Conservation (phyloP, 2,888 invertebrate genomes). For the Rhopalosiphum nymphaeae region DNA sequence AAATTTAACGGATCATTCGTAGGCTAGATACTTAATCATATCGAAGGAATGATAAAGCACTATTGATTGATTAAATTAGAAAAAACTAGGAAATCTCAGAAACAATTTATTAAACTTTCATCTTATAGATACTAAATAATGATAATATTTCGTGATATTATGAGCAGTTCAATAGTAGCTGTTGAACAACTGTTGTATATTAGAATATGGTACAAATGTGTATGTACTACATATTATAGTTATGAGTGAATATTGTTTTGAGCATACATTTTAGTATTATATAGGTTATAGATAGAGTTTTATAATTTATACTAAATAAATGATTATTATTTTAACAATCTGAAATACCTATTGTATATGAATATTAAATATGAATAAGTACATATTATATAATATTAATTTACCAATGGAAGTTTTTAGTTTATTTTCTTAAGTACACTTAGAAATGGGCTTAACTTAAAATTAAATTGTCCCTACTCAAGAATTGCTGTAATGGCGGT, state of each 20-base stretch:
- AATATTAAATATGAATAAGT: background rate
- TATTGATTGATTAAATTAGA: background rate
- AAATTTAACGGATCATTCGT: background rate
- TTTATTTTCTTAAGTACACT: background rate
- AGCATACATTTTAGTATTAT: background rate
- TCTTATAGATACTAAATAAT: background rate
- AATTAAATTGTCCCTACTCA: background rate
- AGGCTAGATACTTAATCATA: background rate
- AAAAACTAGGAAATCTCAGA: background rate
- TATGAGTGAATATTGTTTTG: background rate
- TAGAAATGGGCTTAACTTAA: background rate
- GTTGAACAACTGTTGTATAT: no score
- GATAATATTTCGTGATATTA: background rate
- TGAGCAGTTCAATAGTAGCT: background rate
- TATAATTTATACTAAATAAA: background rate
- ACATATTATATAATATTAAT: background rate
- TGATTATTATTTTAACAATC: background rate
- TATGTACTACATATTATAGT: background rate
- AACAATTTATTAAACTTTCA: background rate
- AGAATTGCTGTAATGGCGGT: background rate
- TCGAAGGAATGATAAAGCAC: background rate
- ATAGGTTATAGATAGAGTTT: background rate
- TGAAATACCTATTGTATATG: background rate
- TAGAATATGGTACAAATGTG: no score
- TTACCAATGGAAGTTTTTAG: background rate